Evolutionary conservation across 1,140 invertebrate species (phyloP).

Genomic region (Musca domestica): DNA sequence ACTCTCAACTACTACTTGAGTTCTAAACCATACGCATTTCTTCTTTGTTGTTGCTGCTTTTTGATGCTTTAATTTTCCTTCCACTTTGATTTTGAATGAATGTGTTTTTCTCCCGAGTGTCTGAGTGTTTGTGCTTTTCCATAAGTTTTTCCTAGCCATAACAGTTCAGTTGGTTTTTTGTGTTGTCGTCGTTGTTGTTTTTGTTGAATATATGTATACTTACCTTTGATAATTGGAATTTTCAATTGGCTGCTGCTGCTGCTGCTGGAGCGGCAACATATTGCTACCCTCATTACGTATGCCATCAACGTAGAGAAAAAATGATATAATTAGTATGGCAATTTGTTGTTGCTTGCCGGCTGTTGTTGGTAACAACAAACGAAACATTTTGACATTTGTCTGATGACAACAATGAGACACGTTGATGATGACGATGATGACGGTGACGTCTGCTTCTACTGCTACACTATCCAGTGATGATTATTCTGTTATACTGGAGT

Average conservation of each 20-base stretch:
- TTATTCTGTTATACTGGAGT: not conserved
- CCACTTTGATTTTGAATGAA: no score
- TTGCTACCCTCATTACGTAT: constrained; percentile 39
- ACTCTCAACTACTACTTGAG: no score
- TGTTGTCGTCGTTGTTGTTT: not conserved
- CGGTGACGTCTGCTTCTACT: no score
- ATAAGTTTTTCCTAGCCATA: no score
- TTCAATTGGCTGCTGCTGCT: constrained; percentile 21
- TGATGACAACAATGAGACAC: constrained; percentile 1
- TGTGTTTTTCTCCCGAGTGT: no score
- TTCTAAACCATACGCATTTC: no score
- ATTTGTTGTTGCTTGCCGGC: constrained; percentile 39
- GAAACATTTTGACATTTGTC: constrained; percentile 24
- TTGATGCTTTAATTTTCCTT: no score
- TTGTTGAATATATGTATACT: constrained; percentile 8
- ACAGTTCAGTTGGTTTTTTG: no score
- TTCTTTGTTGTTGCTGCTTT: no score
- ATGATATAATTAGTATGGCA: constrained; percentile 53
- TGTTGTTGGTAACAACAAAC: constrained; percentile 16
- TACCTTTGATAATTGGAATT: constrained; percentile 26
- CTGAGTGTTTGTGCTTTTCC: no score
- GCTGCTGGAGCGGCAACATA: constrained; percentile 12
- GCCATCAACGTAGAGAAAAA: constrained; percentile 48
- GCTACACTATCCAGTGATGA: not conserved
- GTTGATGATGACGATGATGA: no score